These are phyloP conservation scores for Harpalus rubripes DNA, from an alignment of 2,888 invertebrate species.

Conservation along the genomic window DNA sequence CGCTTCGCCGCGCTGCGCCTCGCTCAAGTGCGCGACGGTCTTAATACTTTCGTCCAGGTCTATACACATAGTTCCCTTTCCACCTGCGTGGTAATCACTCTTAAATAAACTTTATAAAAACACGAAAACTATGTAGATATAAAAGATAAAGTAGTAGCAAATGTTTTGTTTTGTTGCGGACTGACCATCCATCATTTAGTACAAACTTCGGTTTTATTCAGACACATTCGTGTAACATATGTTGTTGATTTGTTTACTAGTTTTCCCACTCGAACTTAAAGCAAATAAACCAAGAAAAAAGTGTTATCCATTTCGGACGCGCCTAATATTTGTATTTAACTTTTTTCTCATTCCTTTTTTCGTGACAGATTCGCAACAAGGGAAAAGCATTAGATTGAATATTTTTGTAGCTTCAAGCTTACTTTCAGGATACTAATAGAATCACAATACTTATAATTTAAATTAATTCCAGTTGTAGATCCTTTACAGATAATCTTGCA, in stretches of 20 bases:
- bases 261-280: conserved; percentile 17
- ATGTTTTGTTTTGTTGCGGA: conserved; percentile 33
- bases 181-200: conserved; percentile 53
- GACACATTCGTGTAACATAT: conserved; percentile 56
- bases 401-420: neutral
- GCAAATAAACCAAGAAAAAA: conserved; percentile 24
- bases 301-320: neutral
- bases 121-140: neutral
- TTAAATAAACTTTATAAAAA: neutral
- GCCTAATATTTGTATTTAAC: conserved; percentile 3
- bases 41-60: too few relatives aligned
- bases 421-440: neutral
- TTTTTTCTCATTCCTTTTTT: neutral
- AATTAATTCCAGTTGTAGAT: too few relatives aligned
- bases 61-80: neutral
- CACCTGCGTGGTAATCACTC: neutral
- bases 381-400: neutral
- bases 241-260: conserved; percentile 52
- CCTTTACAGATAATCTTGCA: too few relatives aligned
- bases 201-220: conserved; percentile 23
- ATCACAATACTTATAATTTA: too few relatives aligned
- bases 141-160: conserved; percentile 19
- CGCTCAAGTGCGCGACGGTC: too few relatives aligned
- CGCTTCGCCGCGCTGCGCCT: too few relatives aligned
- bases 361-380: neutral